Conservation (phyloP, 2,113 vertebrate genomes). For the Gobius niger region DNA sequence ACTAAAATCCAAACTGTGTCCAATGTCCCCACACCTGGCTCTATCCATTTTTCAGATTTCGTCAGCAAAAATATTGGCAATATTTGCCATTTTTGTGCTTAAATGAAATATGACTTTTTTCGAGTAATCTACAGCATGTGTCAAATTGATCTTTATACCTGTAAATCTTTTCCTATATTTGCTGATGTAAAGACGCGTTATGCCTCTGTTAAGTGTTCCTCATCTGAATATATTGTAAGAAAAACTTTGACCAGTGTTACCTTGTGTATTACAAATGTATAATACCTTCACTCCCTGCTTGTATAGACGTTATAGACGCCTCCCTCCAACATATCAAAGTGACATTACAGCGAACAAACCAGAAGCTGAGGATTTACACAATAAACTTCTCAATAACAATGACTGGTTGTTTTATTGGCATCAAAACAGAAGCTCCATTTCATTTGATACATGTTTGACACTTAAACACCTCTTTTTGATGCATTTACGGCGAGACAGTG, state of each 20-base stretch:
- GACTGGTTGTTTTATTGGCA: not conserved
- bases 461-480: not conserved
- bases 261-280: slow-evolving; percentile 21
- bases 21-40: too few species aligned
- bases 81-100: too few species aligned
- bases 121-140: too few species aligned
- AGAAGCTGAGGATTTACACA: slow-evolving; percentile 46
- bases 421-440: not conserved
- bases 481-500: too few species aligned
- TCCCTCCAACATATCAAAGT: slow-evolving; percentile 12
- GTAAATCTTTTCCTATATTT: too few species aligned
- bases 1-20: too few species aligned
- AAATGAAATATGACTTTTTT: too few species aligned
- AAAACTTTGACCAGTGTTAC: slow-evolving; percentile 64
- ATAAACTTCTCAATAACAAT: slow-evolving; percentile 30
- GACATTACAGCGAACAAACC: slow-evolving; percentile 31
- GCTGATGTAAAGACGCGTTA: too few species aligned
- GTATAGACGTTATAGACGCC: slow-evolving; percentile 13
- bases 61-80: too few species aligned
- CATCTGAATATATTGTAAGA: slow-evolving; percentile 6
- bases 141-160: too few species aligned
- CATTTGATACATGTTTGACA: not conserved
- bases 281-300: slow-evolving; percentile 20
- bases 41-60: too few species aligned
- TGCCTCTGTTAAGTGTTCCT: too few species aligned